Percentiles rank a stretch among this genome's conserved stretches.
phyloP scores from a whole-genome alignment of 2,797 vertebrate genomes.

The Anableps anableps region DNA sequence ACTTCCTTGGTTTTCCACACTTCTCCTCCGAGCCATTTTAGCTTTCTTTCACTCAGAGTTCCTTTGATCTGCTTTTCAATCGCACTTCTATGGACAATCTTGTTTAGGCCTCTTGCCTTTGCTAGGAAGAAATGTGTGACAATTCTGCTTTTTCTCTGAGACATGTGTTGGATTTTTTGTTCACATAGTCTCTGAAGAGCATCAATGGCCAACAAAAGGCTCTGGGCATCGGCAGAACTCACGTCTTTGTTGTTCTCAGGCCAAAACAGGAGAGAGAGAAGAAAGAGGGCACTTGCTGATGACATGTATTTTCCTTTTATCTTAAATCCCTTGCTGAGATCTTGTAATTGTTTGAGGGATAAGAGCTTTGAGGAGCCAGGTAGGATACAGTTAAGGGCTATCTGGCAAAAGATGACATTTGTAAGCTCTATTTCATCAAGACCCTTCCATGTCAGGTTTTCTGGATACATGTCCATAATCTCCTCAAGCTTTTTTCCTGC shows the following conservation, averaged over 20 bases:
- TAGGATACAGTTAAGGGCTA: slow-evolving; percentile 70
- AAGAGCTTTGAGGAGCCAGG: slow-evolving; percentile 72
- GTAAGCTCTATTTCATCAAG: slow-evolving; percentile 71
- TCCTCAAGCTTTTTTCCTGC: slow-evolving; percentile 66
- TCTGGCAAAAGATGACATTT: slow-evolving; percentile 75
- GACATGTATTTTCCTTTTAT: slow-evolving; percentile 31
- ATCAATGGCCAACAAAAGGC: slow-evolving; percentile 42
- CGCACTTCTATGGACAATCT: slow-evolving; percentile 70
- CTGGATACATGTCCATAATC: slow-evolving; percentile 70
- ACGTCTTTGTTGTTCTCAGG: slow-evolving; percentile 70
- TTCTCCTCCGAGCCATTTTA: slow-evolving; percentile 73
- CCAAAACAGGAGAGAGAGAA: slow-evolving; percentile 81
- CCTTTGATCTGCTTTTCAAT: slow-evolving; percentile 75
- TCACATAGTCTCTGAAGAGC: slow-evolving; percentile 3
- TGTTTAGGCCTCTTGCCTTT: slow-evolving; percentile 71
- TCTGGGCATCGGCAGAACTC: slow-evolving; percentile 50
- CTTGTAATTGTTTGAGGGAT: slow-evolving; percentile 52
- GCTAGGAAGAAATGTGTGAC: slow-evolving; percentile 75
- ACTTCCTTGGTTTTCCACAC: slow-evolving; percentile 60
- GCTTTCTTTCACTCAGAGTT: slow-evolving; percentile 64
- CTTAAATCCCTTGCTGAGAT: slow-evolving; percentile 63
- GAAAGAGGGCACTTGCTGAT: slow-evolving; percentile 68
- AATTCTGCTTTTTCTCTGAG: background rate
- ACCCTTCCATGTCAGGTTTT: slow-evolving; percentile 13
- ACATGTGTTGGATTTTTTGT: background rate